Percentiles rank a stretch among this genome's conserved stretches.
Evolutionary conservation across 2,797 vertebrate genomes (phyloP).

Genomic region (Lacerta bilineata): DNA sequence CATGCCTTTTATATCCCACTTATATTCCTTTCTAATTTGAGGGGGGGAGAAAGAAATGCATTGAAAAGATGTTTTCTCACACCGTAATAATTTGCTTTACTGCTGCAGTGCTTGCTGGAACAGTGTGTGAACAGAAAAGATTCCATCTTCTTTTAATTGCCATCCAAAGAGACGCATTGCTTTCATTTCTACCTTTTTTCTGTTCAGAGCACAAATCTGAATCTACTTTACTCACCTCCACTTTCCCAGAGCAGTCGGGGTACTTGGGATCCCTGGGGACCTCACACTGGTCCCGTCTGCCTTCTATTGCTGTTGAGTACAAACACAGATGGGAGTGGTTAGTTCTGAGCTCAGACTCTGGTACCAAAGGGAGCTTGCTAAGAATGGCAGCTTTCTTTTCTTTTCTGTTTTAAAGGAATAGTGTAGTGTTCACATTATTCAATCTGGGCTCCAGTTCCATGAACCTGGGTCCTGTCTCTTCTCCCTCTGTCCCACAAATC

Average conservation of each 20-base stretch:
- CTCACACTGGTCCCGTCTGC: conserved; percentile 90
- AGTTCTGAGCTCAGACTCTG: not conserved
- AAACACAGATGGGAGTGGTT: not conserved
- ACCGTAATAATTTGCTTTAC: not conserved
- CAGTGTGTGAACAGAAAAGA: not conserved
- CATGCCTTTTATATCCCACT: not conserved
- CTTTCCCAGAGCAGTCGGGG: conserved; percentile 93
- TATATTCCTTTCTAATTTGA: not conserved
- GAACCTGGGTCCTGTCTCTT: not conserved
- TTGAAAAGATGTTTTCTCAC: not conserved
- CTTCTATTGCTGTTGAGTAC: conserved; percentile 82
- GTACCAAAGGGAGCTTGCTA: not conserved
- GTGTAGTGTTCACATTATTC: not conserved
- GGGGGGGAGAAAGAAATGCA: not conserved
- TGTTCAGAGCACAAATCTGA: not conserved
- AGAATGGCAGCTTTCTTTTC: not conserved
- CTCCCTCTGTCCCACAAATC: not conserved
- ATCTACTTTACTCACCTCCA: conserved; percentile 87
- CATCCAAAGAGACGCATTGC: not conserved
- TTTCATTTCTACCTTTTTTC: not conserved
- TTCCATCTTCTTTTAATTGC: not conserved
- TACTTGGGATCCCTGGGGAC: conserved; percentile 91
- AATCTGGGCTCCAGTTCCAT: not conserved
- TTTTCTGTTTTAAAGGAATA: not conserved
- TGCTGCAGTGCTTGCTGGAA: not conserved